A percentile compares a stretch with the other conserved stretches of the same genome.
Evolutionary conservation across 2,888 invertebrate species (phyloP).

Genomic region (Ashinkailepas kermadecensis): DNA sequence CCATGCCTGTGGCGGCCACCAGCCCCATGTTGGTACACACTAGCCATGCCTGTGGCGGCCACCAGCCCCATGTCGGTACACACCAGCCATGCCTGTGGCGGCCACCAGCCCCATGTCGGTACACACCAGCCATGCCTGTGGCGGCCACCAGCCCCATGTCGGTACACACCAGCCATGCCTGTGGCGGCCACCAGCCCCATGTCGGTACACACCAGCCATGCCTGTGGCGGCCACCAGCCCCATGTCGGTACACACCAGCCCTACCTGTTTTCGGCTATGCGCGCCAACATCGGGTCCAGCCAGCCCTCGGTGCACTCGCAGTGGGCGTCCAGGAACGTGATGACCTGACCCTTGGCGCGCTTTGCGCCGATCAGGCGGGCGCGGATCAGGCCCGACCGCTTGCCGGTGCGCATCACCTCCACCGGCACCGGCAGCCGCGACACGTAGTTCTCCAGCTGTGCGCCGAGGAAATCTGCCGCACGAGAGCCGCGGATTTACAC

Average conservation of each 20-base stretch:
- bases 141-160: too few species aligned
- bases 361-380: slow-evolving; percentile 90
- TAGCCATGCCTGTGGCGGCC: too few species aligned
- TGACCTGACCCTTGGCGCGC: slow-evolving; percentile 81
- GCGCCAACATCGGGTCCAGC: slow-evolving; percentile 86
- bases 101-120: too few species aligned
- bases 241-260: slow-evolving; percentile 15
- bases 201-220: too few species aligned
- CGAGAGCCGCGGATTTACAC: too few species aligned
- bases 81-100: too few species aligned
- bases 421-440: slow-evolving; percentile 76
- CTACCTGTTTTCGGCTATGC: slow-evolving; percentile 78
- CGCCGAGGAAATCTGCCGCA: slow-evolving; percentile 72
- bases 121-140: too few species aligned
- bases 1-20: too few species aligned
- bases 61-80: too few species aligned
- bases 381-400: slow-evolving; percentile 89
- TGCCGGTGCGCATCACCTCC: slow-evolving; percentile 77
- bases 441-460: slow-evolving; percentile 81
- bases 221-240: neutral
- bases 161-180: too few species aligned
- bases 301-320: slow-evolving; percentile 99
- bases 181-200: too few species aligned
- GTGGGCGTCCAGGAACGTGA: slow-evolving; percentile 96
- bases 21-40: too few species aligned